Evolutionary conservation across 2,113 vertebrate species (phyloP).

Genomic region (Setophaga kirtlandii): DNA sequence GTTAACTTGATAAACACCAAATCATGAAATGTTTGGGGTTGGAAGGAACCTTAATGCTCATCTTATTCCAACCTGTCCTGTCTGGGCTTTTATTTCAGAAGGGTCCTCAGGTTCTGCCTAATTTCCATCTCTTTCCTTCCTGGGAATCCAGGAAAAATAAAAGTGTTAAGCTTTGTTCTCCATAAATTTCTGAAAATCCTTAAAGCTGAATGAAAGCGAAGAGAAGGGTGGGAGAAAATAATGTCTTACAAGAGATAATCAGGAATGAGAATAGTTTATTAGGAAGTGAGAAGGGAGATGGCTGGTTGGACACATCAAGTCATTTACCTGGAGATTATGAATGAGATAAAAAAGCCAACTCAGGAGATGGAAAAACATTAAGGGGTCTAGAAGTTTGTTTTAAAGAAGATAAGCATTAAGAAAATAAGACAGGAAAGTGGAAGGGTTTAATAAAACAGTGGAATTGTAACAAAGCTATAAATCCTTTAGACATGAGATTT

Average conservation of each 20-base stretch:
- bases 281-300: background rate
- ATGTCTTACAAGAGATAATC: background rate
- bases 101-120: background rate
- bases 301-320: background rate
- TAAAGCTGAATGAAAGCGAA: background rate
- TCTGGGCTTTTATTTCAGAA: background rate
- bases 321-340: background rate
- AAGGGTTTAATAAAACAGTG: conserved; percentile 6
- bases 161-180: background rate
- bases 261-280: background rate
- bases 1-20: background rate
- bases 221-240: background rate
- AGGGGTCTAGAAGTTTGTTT: background rate
- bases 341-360: background rate
- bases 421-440: background rate
- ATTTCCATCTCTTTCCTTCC: background rate
- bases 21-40: background rate
- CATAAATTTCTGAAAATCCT: background rate
- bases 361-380: background rate
- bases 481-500: background rate
- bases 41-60: background rate
- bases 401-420: conserved; percentile 10
- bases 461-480: conserved; percentile 20
- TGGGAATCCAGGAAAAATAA: background rate
- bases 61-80: background rate